phyloP scores from a whole-genome alignment of 2,888 invertebrate genomes.

The Drosophila mulleri region DNA sequence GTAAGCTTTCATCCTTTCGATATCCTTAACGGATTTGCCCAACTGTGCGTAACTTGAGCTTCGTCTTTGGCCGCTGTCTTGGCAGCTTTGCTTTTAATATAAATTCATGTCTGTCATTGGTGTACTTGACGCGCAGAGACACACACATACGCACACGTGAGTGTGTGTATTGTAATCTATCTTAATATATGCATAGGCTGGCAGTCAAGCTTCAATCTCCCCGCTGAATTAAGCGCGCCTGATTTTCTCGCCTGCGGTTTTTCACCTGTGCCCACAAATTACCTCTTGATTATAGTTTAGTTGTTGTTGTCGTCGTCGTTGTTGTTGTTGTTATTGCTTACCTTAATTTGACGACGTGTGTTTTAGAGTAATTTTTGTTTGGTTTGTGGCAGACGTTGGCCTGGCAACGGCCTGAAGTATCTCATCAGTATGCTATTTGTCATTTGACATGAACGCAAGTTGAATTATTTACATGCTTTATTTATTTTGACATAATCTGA shows the following conservation, averaged over 20 bases:
- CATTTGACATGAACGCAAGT: slow-evolving; percentile 15
- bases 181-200: slow-evolving; percentile 73
- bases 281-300: slow-evolving; percentile 52
- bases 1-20: background rate
- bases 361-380: slow-evolving; percentile 35
- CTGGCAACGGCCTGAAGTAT: slow-evolving; percentile 21
- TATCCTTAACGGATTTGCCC: slow-evolving; percentile 12
- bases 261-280: slow-evolving; percentile 38
- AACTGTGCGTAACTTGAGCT: slow-evolving; percentile 23
- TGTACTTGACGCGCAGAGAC: slow-evolving; percentile 9
- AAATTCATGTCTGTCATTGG: slow-evolving; percentile 65
- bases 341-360: slow-evolving; percentile 48
- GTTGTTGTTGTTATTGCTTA: slow-evolving; percentile 30
- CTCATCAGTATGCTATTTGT: slow-evolving; percentile 63
- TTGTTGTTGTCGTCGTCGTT: slow-evolving; percentile 18
- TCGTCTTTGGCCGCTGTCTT: slow-evolving; percentile 19
- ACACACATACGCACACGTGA: slow-evolving; percentile 3
- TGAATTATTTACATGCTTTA: slow-evolving; percentile 1
- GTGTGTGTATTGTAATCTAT: slow-evolving; percentile 65
- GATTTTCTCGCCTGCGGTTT: slow-evolving; percentile 60
- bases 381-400: slow-evolving; percentile 11
- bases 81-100: slow-evolving; percentile 60
- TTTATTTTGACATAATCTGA: background rate
- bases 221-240: slow-evolving; percentile 38
- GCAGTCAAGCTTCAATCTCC: slow-evolving; percentile 18